phyloP scores from a whole-genome alignment of 2,113 vertebrate genomes.

The Silurus asotus region DNA sequence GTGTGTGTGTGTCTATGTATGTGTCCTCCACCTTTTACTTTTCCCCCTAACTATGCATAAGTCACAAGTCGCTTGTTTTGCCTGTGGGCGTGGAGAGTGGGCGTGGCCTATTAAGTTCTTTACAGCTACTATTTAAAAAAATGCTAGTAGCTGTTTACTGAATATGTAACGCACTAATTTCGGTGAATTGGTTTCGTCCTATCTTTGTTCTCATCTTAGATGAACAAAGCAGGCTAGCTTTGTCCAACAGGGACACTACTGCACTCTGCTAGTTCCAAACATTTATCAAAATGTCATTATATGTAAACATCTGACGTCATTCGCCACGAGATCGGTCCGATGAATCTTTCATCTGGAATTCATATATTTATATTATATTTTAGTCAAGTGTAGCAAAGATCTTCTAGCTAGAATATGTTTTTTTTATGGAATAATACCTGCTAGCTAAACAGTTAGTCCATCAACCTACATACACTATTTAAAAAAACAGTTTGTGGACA shows the following conservation, averaged over 20 bases:
- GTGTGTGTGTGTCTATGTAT: constrained; percentile 1
- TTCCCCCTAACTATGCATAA: background rate
- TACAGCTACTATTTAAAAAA: background rate
- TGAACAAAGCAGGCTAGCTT: background rate
- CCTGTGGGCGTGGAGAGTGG: background rate
- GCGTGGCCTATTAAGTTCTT: background rate
- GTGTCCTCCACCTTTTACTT: background rate
- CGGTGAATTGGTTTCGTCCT: background rate
- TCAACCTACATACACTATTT: background rate
- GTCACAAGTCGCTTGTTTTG: background rate
- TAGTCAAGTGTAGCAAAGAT: background rate
- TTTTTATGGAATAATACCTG: too few species aligned
- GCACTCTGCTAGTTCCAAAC: background rate
- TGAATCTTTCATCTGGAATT: too few species aligned
- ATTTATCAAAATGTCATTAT: background rate
- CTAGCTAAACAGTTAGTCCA: background rate
- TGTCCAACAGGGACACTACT: background rate
- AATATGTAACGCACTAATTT: background rate
- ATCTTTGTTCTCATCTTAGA: background rate
- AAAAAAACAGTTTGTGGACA: too few species aligned
- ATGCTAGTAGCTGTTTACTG: background rate
- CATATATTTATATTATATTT: too few species aligned
- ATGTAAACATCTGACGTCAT: background rate
- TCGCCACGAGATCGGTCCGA: too few species aligned
- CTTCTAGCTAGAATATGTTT: too few species aligned